Base-by-base conservation (phyloP, 2,113 vertebrate species). In the Pyxicephalus adspersus region DNA sequence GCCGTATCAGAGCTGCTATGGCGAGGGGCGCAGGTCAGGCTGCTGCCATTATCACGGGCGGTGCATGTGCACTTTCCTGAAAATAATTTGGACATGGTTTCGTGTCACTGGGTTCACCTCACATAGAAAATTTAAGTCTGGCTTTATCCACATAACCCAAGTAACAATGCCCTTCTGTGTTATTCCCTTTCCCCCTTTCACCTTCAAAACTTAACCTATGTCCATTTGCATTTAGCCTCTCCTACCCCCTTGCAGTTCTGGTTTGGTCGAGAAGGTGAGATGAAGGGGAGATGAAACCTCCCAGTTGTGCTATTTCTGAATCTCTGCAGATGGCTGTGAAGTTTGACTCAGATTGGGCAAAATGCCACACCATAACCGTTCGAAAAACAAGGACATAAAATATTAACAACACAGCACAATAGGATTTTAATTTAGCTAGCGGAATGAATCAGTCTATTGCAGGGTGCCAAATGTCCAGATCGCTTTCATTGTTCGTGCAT, bases 371-470 rank as follows among this genome's bases (percentile, higher is more conserved):
- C 55, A 83, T 87, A 84, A 84, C 84, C 85, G 86, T 50, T 83
- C 85, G 38, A 84, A 88, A 89, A 82, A 77, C 87, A 87, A 85
- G 83, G 83, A 80, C 83, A 84, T 85, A 85, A 86, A 87, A 87
- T 84, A 83, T 88, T 80, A 84, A 50, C 76, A 85, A 1, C 76
- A 0, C 66, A 20, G 86, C 87, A 87, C 85, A 83, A 88, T 83
- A 87, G 86, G 88, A 84, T 87, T 88, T 87, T 88, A 83, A 87
- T 85, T 87, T 85, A 85, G 85, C 86, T 85, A 65, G 82, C 55
- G 87, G 84, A 80, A 64, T 85, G 85, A 81, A 87, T 83, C 83
- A 83, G 86, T 66, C 80, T 87, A 85, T 86, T 84, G 81, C 83
- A 63, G 76, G 80, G 84, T 29, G 86, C 85, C 75, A 78, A 83